Evolutionary conservation across 2,888 invertebrate genomes (phyloP).

Genomic region (Acanthoscelides obtectus): DNA sequence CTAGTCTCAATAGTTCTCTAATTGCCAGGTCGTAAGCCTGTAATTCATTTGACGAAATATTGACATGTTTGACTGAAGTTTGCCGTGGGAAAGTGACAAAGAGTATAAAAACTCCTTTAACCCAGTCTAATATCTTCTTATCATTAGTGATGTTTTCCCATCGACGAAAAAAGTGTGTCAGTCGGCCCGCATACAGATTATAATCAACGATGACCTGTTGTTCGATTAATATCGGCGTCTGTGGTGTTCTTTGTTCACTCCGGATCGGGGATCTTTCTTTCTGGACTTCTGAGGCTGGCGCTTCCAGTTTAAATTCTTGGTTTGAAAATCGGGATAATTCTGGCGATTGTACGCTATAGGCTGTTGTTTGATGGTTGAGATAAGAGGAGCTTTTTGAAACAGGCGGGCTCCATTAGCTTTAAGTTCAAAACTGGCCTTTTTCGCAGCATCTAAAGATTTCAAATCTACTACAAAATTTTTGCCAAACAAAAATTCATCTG

Average conservation of each 20-base stretch:
- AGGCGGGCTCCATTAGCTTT: background rate
- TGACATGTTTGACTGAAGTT: background rate
- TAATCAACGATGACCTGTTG: background rate
- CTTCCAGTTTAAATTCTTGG: background rate
- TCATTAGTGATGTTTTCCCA: background rate
- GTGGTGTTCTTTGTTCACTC: too few relatives aligned
- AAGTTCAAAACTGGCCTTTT: background rate
- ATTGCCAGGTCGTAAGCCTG: background rate
- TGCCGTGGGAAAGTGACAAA: background rate
- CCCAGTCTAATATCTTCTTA: background rate
- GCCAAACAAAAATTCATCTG: background rate
- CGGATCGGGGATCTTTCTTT: too few relatives aligned
- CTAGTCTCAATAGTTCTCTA: background rate
- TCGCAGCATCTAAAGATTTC: background rate
- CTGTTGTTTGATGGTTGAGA: background rate
- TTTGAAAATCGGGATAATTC: too few relatives aligned
- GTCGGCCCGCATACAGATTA: background rate
- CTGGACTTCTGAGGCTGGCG: too few relatives aligned
- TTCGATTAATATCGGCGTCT: too few relatives aligned
- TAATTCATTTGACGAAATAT: background rate
- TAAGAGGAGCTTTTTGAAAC: background rate
- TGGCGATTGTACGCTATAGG: background rate
- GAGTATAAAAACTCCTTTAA: background rate
- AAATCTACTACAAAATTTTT: background rate
- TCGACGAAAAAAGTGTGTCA: background rate